phyloP scores from a whole-genome alignment of 1,140 invertebrate genomes.

The Cecropterus lyciades region DNA sequence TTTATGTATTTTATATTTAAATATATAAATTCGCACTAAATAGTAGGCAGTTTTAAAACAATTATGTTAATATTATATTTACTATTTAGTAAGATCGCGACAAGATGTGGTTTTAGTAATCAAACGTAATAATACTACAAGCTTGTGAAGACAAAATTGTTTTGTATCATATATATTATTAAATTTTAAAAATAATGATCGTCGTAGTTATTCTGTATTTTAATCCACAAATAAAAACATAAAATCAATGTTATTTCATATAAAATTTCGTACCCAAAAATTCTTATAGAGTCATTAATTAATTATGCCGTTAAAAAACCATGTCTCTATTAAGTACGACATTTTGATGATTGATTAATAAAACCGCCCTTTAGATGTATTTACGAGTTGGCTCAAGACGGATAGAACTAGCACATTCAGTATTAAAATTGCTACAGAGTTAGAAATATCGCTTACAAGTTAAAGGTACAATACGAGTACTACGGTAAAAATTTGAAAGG shows the following conservation, averaged over 20 bases:
- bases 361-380: constrained; percentile 37
- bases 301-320: too few species aligned
- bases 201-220: too few species aligned
- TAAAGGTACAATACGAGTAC: constrained; percentile 53
- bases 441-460: constrained; percentile 64
- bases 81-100: constrained; percentile 58
- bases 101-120: constrained; percentile 55
- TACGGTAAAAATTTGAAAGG: constrained; percentile 51
- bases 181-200: too few species aligned
- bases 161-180: too few species aligned
- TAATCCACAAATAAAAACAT: too few species aligned
- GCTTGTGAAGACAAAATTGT: neutral
- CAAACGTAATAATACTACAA: constrained; percentile 24
- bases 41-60: constrained; percentile 82
- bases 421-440: constrained; percentile 70
- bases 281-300: too few species aligned
- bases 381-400: constrained; percentile 49
- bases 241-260: too few species aligned
- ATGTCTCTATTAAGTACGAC: neutral
- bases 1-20: constrained; percentile 80
- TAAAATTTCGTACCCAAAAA: too few species aligned
- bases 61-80: constrained; percentile 70
- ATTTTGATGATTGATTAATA: constrained; percentile 17
- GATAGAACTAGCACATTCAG: constrained; percentile 75
- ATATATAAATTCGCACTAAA: constrained; percentile 82